Conservation (phyloP, 2,113 vertebrate genomes). For the Ailurus styani region DNA sequence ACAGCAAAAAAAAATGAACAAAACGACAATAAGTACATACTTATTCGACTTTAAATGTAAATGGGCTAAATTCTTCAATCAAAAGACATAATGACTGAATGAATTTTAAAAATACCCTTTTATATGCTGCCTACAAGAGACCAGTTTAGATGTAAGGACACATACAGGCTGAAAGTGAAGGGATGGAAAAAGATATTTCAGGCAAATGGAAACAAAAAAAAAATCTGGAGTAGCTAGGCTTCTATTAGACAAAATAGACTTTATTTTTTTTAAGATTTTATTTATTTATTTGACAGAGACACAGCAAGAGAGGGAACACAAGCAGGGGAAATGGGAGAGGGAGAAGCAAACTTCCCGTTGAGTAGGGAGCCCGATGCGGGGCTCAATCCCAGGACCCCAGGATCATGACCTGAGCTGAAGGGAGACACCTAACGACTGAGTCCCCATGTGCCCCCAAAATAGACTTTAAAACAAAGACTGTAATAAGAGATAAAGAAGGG, state of each 20-base stretch:
- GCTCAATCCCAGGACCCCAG: no score
- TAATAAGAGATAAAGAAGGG: neutral
- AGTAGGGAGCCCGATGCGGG: no score
- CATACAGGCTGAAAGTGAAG: neutral
- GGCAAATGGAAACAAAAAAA: neutral
- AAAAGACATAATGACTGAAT: neutral
- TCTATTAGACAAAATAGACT: neutral
- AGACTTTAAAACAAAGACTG: neutral
- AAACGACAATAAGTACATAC: neutral
- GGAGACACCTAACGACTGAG: no score
- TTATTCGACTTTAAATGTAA: neutral
- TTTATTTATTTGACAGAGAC: no score
- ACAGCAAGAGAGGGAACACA: no score
- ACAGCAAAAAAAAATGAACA: neutral
- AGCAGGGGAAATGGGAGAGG: no score
- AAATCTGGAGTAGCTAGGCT: neutral
- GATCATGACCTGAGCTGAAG: no score
- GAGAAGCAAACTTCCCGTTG: no score
- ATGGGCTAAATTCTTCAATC: neutral
- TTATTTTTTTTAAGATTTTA: neutral
- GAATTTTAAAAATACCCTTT: neutral
- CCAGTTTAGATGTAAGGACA: neutral
- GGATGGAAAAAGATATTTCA: neutral
- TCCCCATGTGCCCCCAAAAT: neutral
- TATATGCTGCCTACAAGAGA: neutral